Evolutionary conservation across 37 sponge, comb jelly and placozoan species (phyloP), one percentile per base, ranked within the genome.

Genomic region (Cladorhizidae sp.): DNA sequence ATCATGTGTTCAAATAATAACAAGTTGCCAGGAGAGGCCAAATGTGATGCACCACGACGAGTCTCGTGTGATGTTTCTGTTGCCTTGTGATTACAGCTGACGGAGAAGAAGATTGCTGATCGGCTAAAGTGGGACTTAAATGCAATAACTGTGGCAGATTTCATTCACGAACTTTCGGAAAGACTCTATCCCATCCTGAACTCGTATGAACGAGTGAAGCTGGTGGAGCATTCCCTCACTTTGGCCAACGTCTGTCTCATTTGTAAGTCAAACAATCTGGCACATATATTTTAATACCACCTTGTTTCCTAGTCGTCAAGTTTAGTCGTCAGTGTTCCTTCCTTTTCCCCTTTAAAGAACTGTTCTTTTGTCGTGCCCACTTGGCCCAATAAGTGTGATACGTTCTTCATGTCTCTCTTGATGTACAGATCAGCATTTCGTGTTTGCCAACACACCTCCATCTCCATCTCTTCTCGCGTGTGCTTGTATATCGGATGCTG

Each of bases 51-150:
- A n/a, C n/a, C n/a, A n/a, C n/a, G n/a, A n/a, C n/a, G n/a, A n/a
- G n/a, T n/a, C n/a, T n/a, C n/a, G n/a, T n/a, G n/a, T n/a, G n/a
- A n/a, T n/a, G n/a, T n/a, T n/a, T n/a, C n/a, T n/a, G n/a, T n/a
- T n/a, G n/a, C n/a, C n/a, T n/a, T 45, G 49, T 45, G 5, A 5
- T 45, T 45, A 45, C 49, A 88, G 88, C 40, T 40, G 1, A 82
- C 73, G 72, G 88, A 88, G 40, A 80, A 81, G 81, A 64, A 81
- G 32, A 82, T 88, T 32, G 72, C 72, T 14, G 51, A 26, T 0
- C 31, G 50, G 50, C 42, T 88, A 50, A 88, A 81, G 57, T 81
- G 88, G 83, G 80, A 88, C 42, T 26, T 88, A 11, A 81, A 81
- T 76, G 76, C 77, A 15, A 72, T 88, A 0, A 88, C 83, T 7